Base-by-base conservation (phyloP, 2,113 vertebrate genomes). In the Sarotherodon lohbergeri region DNA sequence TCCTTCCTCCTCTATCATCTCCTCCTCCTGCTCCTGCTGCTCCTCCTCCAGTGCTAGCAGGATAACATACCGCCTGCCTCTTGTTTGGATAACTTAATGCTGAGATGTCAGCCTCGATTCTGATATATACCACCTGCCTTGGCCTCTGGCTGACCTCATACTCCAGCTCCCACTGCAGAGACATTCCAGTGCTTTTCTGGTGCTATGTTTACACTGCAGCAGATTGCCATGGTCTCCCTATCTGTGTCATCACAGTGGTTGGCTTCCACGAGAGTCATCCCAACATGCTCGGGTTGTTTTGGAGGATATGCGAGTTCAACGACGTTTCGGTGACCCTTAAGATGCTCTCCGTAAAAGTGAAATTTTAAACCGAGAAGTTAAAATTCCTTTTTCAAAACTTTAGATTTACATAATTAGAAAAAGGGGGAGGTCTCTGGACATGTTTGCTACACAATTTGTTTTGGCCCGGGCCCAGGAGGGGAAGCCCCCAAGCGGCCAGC, bases 41-140 rank as follows among this genome's bases (percentile, higher is more conserved):
- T 81, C 7, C 86, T 90, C 46, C 88, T 92, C 89, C 90, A 43
- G 11, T 1, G 14, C 55, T 56, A 39, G 87, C 85, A 84, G 86
- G 91, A 93, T 91, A 93, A 91, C 92, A 93, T 66, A 89, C 90
- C 29, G 93, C 89, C 86, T 90, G 90, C 89, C 86, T 91, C 91
- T 93, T 96, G 94, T 96, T 96, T 96, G 95, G 95, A 95, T 95
- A 95, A 95, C 96, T 93, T 95, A 93, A 94, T 95, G 95, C 93
- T 93, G 94, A 93, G 92, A 95, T 95, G 96, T 96, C 96, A 96
- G 94, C 93, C 93, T 90, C 84, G 57, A 84, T 89, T 94, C 95
- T 96, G 96, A 97, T 96, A 95, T 95, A 95, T 94, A 96, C 96
- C 96, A 97, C 96, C 96, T 96, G 96, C 95, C 94, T 95, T 97